Conservation (phyloP, 2,113 vertebrate species). For the Psammodynastes pulverulentus region DNA sequence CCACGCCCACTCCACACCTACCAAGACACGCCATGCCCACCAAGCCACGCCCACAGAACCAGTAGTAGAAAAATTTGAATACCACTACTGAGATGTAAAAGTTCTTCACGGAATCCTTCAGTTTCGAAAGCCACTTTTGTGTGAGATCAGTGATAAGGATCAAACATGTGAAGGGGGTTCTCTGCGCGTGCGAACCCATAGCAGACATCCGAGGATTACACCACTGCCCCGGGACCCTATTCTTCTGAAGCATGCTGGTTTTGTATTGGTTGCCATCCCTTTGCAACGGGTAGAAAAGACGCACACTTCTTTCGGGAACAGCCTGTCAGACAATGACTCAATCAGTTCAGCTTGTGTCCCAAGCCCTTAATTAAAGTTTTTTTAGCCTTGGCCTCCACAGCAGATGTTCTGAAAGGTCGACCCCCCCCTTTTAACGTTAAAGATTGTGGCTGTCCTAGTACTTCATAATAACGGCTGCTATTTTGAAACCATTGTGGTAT, state of each 20-base stretch:
- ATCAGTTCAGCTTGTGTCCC: conserved; percentile 42
- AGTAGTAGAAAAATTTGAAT: too few species aligned
- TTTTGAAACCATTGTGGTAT: background rate
- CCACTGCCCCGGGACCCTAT: background rate
- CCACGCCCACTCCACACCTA: too few species aligned
- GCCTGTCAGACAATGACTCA: conserved; percentile 53
- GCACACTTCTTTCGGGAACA: conserved; percentile 45
- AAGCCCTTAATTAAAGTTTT: conserved; percentile 51
- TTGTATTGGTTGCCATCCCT: fast-evolving
- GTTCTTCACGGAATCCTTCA: too few species aligned
- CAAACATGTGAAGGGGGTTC: background rate
- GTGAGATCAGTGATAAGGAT: background rate
- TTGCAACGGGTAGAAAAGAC: background rate
- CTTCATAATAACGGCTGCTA: background rate
- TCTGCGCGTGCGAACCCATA: too few species aligned
- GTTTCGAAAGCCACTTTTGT: background rate
- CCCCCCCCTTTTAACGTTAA: background rate
- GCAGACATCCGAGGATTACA: too few species aligned
- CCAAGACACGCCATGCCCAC: too few species aligned
- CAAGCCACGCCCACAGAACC: too few species aligned
- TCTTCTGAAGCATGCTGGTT: background rate
- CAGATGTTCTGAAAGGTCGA: conserved; percentile 50
- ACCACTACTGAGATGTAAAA: too few species aligned
- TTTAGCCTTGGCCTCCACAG: conserved; percentile 22
- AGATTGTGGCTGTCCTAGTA: background rate